phyloP scores from a whole-genome alignment of 2,797 vertebrate species.

The Sphenopsis melanotis region DNA sequence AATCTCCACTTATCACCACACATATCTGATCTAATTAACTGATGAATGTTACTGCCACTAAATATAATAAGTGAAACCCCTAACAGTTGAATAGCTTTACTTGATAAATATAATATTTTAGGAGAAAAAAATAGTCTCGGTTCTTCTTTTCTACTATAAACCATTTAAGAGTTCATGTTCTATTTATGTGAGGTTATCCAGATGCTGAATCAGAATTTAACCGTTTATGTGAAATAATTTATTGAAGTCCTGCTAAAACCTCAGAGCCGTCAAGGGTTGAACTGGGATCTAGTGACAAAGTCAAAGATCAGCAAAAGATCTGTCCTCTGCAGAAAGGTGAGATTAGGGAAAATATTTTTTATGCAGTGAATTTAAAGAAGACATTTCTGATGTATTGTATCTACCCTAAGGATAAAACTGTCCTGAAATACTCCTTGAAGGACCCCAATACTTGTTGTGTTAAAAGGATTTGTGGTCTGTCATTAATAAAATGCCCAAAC shows the following conservation, averaged over 20 bases:
- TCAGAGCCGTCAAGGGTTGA: background rate
- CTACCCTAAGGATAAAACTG: background rate
- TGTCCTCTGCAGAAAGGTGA: background rate
- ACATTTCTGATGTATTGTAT: background rate
- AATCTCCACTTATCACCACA: background rate
- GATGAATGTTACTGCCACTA: background rate
- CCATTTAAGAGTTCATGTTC: background rate
- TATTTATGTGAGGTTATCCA: background rate
- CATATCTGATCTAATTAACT: slow-evolving; percentile 27
- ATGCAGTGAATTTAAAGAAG: background rate
- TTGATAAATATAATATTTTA: background rate
- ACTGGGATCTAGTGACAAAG: background rate
- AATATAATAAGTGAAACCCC: background rate
- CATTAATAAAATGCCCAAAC: background rate
- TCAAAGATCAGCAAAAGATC: background rate
- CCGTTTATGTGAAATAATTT: background rate
- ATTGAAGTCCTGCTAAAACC: background rate
- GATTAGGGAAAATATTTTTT: background rate
- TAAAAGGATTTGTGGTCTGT: background rate
- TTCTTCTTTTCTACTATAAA: background rate
- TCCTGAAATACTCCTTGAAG: background rate
- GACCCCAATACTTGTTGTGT: background rate
- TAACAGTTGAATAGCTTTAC: background rate
- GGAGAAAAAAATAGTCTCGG: background rate
- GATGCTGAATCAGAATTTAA: background rate